phyloP scores from a whole-genome alignment of 1,140 invertebrate species.

The Cydia splendana region DNA sequence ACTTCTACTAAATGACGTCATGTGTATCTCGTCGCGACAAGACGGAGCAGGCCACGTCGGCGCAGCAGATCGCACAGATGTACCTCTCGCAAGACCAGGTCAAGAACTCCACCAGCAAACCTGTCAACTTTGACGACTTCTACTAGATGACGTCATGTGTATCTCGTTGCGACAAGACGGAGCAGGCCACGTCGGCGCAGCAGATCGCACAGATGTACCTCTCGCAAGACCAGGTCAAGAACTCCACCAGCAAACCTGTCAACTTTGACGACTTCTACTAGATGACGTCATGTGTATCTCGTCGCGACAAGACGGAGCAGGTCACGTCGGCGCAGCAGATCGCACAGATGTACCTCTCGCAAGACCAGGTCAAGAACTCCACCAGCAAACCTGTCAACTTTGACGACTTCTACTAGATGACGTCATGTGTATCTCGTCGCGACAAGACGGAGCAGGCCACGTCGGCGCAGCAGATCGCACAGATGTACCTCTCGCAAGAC shows the following conservation, averaged over 20 bases:
- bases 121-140: constrained; percentile 83
- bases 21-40: constrained; percentile 84
- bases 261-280: constrained; percentile 87
- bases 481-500: constrained; percentile 94
- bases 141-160: constrained; percentile 70
- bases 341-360: constrained; percentile 90
- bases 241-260: constrained; percentile 79
- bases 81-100: constrained; percentile 96
- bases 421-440: too few relatives aligned
- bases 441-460: constrained; percentile 98
- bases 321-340: constrained; percentile 96
- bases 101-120: constrained; percentile 85
- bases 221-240: constrained; percentile 95
- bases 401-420: constrained; percentile 85
- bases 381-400: constrained; percentile 66
- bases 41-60: constrained; percentile 94
- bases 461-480: constrained; percentile 90
- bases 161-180: constrained; percentile 88
- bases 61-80: constrained; percentile 90
- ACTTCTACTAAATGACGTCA: constrained; percentile 81
- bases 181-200: constrained; percentile 94
- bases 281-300: too few relatives aligned
- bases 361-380: constrained; percentile 95
- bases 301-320: constrained; percentile 93
- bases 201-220: constrained; percentile 93